Conservation (phyloP, 1,140 invertebrate species). For the Drosophila parabipectinata region DNA sequence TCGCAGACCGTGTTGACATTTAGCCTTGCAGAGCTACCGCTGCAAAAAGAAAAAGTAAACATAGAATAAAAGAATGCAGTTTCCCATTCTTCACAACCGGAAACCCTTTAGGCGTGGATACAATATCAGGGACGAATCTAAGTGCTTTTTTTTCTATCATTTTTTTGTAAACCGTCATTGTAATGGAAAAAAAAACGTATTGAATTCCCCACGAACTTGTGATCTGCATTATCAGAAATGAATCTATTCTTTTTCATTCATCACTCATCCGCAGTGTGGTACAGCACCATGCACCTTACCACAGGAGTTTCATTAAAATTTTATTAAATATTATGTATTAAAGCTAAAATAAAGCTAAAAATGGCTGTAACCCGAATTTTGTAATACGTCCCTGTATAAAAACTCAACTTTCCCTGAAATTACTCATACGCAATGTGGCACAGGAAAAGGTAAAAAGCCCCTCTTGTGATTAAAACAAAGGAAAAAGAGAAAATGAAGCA, state of each 20-base stretch:
- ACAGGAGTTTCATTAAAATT: too few relatives aligned
- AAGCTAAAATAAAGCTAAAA: too few relatives aligned
- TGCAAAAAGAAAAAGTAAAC: slow-evolving; percentile 27
- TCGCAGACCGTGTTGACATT: slow-evolving; percentile 69
- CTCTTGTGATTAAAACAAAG: not conserved
- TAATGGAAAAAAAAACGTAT: not conserved
- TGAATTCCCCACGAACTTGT: not conserved
- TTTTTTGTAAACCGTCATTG: not conserved
- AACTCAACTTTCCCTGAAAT: not conserved
- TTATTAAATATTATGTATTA: too few relatives aligned
- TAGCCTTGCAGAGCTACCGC: slow-evolving; percentile 48
- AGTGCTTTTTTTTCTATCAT: not conserved
- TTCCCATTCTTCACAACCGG: not conserved
- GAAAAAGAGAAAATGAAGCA: not conserved
- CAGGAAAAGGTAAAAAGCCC: not conserved
- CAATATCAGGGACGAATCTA: not conserved
- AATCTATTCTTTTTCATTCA: not conserved
- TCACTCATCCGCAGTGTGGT: not conserved
- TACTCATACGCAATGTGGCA: slow-evolving; percentile 1
- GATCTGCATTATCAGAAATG: not conserved
- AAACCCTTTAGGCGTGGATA: slow-evolving; percentile 80
- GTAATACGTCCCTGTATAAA: not conserved
- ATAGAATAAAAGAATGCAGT: slow-evolving; percentile 4
- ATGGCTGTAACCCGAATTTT: not conserved
- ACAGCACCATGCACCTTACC: not conserved